Evolutionary conservation across 2,797 vertebrate genomes (phyloP).

Genomic region (Helicolenus hilgendorfi): DNA sequence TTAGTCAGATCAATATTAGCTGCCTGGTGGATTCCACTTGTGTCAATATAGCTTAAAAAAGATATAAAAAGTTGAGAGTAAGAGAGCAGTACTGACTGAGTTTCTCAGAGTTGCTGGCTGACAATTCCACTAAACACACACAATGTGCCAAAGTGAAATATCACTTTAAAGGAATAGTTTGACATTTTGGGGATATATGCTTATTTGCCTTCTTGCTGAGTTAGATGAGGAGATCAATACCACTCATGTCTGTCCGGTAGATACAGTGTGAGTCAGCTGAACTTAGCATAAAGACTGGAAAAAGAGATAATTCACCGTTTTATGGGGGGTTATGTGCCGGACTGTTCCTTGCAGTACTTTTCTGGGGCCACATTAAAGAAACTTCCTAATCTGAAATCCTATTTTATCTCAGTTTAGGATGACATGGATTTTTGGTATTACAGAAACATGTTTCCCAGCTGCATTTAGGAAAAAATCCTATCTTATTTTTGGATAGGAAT

Average conservation of each 20-base stretch:
- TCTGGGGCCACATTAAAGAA: too few species aligned
- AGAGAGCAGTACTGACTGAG: background rate
- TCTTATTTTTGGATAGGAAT: too few species aligned
- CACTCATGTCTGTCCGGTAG: background rate
- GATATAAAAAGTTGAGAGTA: background rate
- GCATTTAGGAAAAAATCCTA: too few species aligned
- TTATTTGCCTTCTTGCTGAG: background rate
- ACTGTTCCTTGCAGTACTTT: background rate
- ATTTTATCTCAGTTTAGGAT: too few species aligned
- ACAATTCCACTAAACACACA: background rate
- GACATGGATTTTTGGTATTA: too few species aligned
- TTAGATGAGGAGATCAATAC: background rate
- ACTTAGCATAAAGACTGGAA: background rate
- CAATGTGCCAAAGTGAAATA: background rate
- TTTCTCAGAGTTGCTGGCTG: background rate
- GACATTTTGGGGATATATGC: background rate
- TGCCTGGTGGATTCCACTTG: slow-evolving; percentile 48
- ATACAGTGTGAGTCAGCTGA: background rate
- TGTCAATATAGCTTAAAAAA: background rate
- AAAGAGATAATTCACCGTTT: background rate
- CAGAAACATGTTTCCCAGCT: too few species aligned
- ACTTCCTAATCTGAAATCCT: too few species aligned
- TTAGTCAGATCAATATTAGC: slow-evolving; percentile 47
- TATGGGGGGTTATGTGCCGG: background rate
- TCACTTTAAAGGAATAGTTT: background rate